Evolutionary conservation across 2,113 vertebrate genomes (phyloP).

Genomic region (Promerops cafer): DNA sequence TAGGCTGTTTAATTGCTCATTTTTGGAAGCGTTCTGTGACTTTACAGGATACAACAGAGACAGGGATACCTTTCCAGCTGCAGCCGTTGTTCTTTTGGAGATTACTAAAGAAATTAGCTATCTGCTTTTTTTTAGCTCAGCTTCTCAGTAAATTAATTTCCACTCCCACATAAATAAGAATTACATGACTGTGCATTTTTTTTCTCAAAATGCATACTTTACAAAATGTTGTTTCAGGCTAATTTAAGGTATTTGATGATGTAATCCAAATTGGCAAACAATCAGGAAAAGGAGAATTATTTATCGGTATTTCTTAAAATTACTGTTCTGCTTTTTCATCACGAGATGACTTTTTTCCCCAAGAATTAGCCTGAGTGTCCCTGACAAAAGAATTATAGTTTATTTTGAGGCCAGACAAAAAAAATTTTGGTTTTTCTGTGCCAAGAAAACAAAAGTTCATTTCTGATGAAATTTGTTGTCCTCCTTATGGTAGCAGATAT

Average conservation of each 20-base stretch:
- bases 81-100: background rate
- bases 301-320: background rate
- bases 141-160: background rate
- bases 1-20: background rate
- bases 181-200: background rate
- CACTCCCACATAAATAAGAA: background rate
- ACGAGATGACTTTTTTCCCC: background rate
- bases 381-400: background rate
- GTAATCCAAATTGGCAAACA: background rate
- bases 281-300: background rate
- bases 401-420: background rate
- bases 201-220: background rate
- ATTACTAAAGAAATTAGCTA: background rate
- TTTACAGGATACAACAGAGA: background rate
- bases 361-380: background rate
- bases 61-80: background rate
- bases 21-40: background rate
- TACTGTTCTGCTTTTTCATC: background rate
- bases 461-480: background rate
- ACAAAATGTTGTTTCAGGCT: background rate
- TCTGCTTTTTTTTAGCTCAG: background rate
- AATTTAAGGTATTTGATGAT: background rate
- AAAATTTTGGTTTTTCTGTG: background rate
- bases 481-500: background rate
- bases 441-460: background rate